These are phyloP conservation scores for Mobula hypostoma DNA, from an alignment of 2,113 vertebrate genomes.

Conservation along the genomic window DNA sequence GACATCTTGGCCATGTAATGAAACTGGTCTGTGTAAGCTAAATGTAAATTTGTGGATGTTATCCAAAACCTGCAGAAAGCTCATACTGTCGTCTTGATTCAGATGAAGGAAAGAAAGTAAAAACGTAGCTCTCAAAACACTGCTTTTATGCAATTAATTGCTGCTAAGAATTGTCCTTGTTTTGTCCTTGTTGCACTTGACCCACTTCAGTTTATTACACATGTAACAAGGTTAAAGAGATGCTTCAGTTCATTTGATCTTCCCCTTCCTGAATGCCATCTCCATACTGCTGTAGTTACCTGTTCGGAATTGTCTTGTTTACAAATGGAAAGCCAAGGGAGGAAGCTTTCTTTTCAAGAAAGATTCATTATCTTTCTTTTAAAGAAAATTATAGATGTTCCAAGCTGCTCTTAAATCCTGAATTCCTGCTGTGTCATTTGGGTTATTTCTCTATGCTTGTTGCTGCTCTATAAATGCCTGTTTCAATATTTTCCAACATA, in stretches of 20 bases:
- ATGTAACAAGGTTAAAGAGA: neutral
- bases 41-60: constrained; percentile 6
- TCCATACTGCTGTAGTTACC: neutral
- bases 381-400: neutral
- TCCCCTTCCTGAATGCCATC: neutral
- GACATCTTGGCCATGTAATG: neutral
- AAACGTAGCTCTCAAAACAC: neutral
- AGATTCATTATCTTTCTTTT: too few relatives aligned
- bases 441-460: neutral
- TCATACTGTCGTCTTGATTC: neutral
- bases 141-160: neutral
- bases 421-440: neutral
- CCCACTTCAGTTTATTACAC: neutral
- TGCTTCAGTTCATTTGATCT: neutral
- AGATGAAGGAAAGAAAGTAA: neutral
- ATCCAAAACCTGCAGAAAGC: constrained; percentile 27
- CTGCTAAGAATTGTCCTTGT: neutral
- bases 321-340: too few relatives aligned
- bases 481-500: neutral
- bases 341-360: too few relatives aligned
- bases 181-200: neutral
- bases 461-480: neutral
- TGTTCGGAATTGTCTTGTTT: neutral
- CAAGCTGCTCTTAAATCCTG: neutral
- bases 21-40: neutral